phyloP scores from a whole-genome alignment of 1,140 invertebrate species.

The Cotesia chilonis region DNA sequence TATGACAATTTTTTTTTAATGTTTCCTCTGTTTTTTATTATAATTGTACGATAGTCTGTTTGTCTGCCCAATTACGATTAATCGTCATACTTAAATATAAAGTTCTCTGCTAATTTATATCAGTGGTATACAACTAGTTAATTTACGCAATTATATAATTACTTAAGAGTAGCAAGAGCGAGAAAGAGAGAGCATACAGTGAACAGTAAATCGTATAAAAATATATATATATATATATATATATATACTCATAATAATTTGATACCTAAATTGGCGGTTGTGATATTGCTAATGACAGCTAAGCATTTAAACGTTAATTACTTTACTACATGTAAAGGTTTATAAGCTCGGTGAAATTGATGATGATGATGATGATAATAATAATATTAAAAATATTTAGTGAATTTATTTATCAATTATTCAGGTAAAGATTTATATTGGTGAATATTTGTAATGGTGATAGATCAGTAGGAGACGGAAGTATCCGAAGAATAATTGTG shows the following conservation, averaged over 20 bases:
- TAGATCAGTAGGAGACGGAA: conserved; percentile 5
- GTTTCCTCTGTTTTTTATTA: no score
- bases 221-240: background rate
- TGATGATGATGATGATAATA: background rate
- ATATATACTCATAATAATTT: background rate
- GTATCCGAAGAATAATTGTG: background rate
- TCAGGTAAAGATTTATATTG: conserved; percentile 12
- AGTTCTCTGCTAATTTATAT: conserved; percentile 41
- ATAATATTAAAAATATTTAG: no score
- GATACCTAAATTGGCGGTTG: conserved; percentile 4
- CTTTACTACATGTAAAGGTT: no score
- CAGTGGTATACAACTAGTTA: conserved; percentile 33
- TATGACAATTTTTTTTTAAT: no score
- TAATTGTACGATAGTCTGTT: no score
- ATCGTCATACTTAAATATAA: conserved; percentile 39
- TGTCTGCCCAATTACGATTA: no score
- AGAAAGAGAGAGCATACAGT: background rate
- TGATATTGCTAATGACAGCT: background rate
- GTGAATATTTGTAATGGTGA: no score
- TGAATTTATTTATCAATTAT: conserved; percentile 1
- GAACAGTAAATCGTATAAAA: background rate
- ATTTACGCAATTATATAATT: conserved; percentile 50
- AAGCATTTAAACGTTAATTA: no score
- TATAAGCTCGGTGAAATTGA: background rate
- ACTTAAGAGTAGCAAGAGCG: conserved; percentile 33